Base-by-base conservation (phyloP, 2,888 invertebrate species). In the Drosophila nr. perissopoda region DNA sequence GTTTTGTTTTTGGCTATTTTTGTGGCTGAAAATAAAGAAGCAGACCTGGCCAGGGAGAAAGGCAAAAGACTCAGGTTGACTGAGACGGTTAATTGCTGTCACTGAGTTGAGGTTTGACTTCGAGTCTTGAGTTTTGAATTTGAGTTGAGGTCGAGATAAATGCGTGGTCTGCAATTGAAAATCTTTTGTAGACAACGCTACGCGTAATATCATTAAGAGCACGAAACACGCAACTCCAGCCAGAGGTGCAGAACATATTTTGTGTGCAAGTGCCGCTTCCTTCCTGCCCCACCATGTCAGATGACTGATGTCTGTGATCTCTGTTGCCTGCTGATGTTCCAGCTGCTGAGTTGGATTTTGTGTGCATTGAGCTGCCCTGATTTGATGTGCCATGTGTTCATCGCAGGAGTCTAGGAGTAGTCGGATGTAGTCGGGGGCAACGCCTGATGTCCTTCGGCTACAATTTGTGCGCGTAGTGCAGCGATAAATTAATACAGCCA, bases 401-500 rank as follows among this genome's bases (percentile, higher is more conserved):
- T 25, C 38, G 38, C 49, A 13, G 16, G 16, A n/a, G 40, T 40
- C 67, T 67, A 67, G 68, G 42, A 54, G 42, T 21, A 25, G 40
- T 31, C 33, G 21, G 21, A 6, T n/a, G 51, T 7, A 33, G 25
- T 34, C 25, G 57, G 59, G 53, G 59, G 65, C 68, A 72, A 60
- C 46, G 49, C 52, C 65, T 75, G 81, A 84, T 91, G 89, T 89
- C 91, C 92, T 92, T 91, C 89, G 79, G 76, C 79, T 83, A 88
- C 90, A 92, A 92, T 92, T 92, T 92, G 92, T 92, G 92, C 91
- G 83, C 85, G 82, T 91, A 90, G 91, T 88, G 91, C 90, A 87
- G 82, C 91, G 89, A 92, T 92, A 92, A 92, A 92, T 92, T 92
- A 89, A 91, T 91, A 38, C 34, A 36, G 36, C 52, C 38, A 48